These are phyloP conservation scores for Cryptoblepharus egeriae DNA, from an alignment of 2,797 vertebrate species.

Conservation along the genomic window DNA sequence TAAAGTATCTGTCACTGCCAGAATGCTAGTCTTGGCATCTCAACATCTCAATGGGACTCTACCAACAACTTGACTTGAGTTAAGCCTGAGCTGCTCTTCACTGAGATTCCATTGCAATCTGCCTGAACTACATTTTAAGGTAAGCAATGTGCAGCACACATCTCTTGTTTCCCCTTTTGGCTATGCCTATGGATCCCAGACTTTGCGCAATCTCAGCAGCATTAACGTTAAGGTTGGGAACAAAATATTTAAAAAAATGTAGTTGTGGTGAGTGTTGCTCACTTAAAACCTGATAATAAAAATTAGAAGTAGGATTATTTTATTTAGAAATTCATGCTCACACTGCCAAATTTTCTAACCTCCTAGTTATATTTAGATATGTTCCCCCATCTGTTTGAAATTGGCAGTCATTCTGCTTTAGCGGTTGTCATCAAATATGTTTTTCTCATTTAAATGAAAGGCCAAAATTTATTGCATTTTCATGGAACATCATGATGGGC, in stretches of 20 bases:
- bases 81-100: too few relatives aligned
- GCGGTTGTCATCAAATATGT: constrained; percentile 29
- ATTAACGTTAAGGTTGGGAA: neutral
- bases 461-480: constrained; percentile 2
- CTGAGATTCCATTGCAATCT: too few relatives aligned
- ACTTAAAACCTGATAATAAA: neutral
- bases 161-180: too few relatives aligned
- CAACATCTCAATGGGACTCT: too few relatives aligned
- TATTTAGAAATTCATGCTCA: neutral
- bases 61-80: neutral
- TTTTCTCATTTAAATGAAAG: constrained; percentile 28
- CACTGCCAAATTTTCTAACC: constrained; percentile 14
- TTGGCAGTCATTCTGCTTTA: constrained; percentile 23
- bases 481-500: neutral
- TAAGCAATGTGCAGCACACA: neutral
- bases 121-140: too few relatives aligned
- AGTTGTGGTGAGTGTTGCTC: neutral
- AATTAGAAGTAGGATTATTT: neutral
- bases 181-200: neutral
- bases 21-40: too few relatives aligned
- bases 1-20: too few relatives aligned
- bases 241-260: neutral
- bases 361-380: constrained; percentile 31
- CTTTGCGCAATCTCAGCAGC: neutral
- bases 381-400: constrained; percentile 39